A percentile compares a stretch with the other conserved stretches of the same genome.
Conservation (phyloP, 2,113 vertebrate genomes). For the Carassius carassius region DNA sequence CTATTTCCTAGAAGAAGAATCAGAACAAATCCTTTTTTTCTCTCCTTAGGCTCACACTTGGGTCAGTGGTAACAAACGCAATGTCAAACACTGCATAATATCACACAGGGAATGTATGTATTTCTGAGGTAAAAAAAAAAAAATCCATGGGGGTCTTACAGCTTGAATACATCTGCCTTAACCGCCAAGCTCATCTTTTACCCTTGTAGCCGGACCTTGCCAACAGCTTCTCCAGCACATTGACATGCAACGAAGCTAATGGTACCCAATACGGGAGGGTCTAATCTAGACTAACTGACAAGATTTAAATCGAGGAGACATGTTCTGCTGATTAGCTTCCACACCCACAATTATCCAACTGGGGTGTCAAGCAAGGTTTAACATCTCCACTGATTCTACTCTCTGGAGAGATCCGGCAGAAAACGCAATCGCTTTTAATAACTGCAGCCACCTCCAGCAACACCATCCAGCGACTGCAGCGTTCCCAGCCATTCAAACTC, state of each 20-base stretch:
- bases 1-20: conserved; percentile 30
- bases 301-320: conserved; percentile 99
- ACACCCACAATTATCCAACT: conserved; percentile 99
- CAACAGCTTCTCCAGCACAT: conserved; percentile 90
- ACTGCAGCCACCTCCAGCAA: conserved; percentile 95
- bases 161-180: conserved; percentile 67
- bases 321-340: conserved; percentile 99
- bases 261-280: conserved; percentile 94
- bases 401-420: conserved; percentile 99
- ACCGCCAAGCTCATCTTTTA: conserved; percentile 79
- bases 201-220: conserved; percentile 84
- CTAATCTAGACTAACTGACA: conserved; percentile 99
- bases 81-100: conserved; percentile 70
- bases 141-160: conserved; percentile 62
- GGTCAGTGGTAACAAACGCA: conserved; percentile 70
- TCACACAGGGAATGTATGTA: conserved; percentile 51
- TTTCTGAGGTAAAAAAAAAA: conserved; percentile 26
- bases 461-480: conserved; percentile 85
- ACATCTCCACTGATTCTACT: conserved; percentile 99
- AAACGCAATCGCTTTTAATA: conserved; percentile 99
- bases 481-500: conserved; percentile 98
- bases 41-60: conserved; percentile 5
- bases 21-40: conserved; percentile 49
- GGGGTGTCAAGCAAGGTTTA: conserved; percentile 99
- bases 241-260: conserved; percentile 99